Evolutionary conservation across 2,888 invertebrate species (phyloP).

Genomic region (Eupeodes luniger): DNA sequence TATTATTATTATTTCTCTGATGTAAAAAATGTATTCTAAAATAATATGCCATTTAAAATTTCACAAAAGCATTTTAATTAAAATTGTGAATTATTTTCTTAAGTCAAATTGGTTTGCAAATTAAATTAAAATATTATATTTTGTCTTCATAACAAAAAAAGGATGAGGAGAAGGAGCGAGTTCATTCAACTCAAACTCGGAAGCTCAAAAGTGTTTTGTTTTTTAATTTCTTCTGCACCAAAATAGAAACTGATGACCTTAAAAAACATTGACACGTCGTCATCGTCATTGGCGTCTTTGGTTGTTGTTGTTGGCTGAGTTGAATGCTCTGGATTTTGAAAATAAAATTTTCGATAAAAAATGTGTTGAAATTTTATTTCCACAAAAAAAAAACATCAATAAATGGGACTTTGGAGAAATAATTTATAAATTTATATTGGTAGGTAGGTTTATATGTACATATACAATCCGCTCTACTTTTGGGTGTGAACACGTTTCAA

Average conservation of each 20-base stretch:
- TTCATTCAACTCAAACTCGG: conserved; percentile 20
- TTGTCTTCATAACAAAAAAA: too few species aligned
- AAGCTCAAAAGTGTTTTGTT: conserved; percentile 21
- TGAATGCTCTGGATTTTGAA: conserved; percentile 51
- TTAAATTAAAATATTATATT: neutral
- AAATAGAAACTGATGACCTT: conserved; percentile 46
- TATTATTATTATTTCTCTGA: neutral
- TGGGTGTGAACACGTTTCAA: conserved; percentile 22
- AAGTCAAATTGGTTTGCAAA: neutral
- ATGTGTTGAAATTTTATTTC: neutral
- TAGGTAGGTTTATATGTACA: too few species aligned
- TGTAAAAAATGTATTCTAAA: neutral
- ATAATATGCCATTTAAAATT: neutral
- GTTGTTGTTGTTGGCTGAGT: conserved; percentile 9
- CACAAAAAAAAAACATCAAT: neutral
- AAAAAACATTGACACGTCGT: conserved; percentile 28
- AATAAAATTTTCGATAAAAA: conserved; percentile 18
- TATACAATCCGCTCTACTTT: neutral
- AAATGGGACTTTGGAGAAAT: conserved; percentile 2
- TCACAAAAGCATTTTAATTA: conserved; percentile 4
- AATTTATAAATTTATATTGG: neutral
- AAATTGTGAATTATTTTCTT: neutral
- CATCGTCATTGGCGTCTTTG: too few species aligned
- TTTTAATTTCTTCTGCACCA: neutral
- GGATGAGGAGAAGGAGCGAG: neutral